These are phyloP conservation scores for Cyprinodon tularosa DNA, from an alignment of 2,113 vertebrate species.

Conservation along the genomic window DNA sequence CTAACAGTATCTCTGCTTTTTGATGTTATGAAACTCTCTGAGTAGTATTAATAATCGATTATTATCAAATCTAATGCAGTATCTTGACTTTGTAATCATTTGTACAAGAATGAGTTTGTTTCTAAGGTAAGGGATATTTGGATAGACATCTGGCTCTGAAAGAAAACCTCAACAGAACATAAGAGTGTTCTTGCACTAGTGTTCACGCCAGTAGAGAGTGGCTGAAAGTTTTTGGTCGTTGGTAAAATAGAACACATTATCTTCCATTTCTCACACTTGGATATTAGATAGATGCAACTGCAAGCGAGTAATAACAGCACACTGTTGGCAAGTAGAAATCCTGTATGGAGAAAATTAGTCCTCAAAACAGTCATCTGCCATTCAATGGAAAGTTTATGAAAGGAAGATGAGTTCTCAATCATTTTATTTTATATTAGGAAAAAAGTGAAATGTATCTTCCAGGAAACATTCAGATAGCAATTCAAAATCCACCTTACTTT, in stretches of 20 bases:
- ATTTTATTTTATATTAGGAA: not conserved
- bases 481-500: not conserved
- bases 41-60: not conserved
- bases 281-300: too few species aligned
- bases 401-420: not conserved
- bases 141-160: not conserved
- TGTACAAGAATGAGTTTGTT: not conserved
- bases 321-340: too few species aligned
- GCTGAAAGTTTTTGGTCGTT: not conserved
- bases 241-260: not conserved
- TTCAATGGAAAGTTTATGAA: not conserved
- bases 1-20: not conserved
- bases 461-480: not conserved
- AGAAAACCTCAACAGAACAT: not conserved
- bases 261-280: not conserved
- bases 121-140: not conserved
- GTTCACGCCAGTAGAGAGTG: not conserved
- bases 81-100: not conserved
- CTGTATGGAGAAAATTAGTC: too few species aligned
- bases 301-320: not conserved
- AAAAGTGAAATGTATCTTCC: not conserved
- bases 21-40: not conserved
- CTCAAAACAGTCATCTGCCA: too few species aligned
- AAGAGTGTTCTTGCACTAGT: not conserved
- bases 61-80: not conserved